Conservation (phyloP, 2,888 invertebrate species). For the Harpalus rufipes region DNA sequence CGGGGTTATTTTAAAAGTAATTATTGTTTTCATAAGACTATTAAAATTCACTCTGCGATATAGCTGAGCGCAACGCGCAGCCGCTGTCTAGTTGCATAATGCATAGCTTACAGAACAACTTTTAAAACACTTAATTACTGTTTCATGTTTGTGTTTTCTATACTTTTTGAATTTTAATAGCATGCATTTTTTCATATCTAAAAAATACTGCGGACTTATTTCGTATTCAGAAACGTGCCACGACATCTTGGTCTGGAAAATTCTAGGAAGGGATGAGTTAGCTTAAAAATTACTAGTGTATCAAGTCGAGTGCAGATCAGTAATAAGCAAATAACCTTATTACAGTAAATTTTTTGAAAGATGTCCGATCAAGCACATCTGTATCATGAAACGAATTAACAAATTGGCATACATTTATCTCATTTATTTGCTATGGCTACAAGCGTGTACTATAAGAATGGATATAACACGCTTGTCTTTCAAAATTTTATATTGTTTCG, state of each 20-base stretch:
- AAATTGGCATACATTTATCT: too few species aligned
- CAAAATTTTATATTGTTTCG: too few species aligned
- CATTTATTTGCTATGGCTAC: too few species aligned
- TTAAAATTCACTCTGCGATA: slow-evolving; percentile 64
- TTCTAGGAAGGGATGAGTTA: neutral
- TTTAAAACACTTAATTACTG: slow-evolving; percentile 65
- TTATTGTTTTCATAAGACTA: slow-evolving; percentile 62
- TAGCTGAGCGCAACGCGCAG: neutral
- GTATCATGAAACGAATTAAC: too few species aligned
- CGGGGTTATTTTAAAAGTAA: slow-evolving; percentile 58
- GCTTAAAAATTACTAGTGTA: too few species aligned
- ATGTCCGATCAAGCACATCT: too few species aligned
- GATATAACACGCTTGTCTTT: too few species aligned
- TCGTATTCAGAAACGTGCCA: slow-evolving; percentile 21
- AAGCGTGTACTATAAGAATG: too few species aligned
- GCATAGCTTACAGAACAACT: slow-evolving; percentile 58
- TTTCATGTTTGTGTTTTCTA: slow-evolving; percentile 65
- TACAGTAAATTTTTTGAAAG: too few species aligned
- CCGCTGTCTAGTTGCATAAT: slow-evolving; percentile 55
- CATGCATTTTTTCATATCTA: slow-evolving; percentile 51
- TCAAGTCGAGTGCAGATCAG: too few species aligned
- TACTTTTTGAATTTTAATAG: slow-evolving; percentile 66
- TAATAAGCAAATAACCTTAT: too few species aligned
- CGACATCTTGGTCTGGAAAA: neutral
- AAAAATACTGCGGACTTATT: slow-evolving; percentile 42